These are phyloP conservation scores for Hylia prasina DNA, from an alignment of 2,113 vertebrate species.

Conservation along the genomic window DNA sequence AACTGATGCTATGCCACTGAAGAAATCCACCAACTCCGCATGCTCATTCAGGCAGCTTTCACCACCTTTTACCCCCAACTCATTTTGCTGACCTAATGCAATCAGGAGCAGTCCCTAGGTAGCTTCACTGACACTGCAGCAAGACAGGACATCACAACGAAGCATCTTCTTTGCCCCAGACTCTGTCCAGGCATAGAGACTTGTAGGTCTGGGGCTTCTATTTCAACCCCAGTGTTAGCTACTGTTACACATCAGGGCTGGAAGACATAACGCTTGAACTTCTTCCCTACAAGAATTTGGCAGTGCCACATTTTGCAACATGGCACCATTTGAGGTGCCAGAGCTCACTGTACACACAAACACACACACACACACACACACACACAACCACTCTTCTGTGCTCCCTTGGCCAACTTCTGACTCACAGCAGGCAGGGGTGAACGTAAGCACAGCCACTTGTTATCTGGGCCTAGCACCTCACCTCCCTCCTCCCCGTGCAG, in stretches of 20 bases:
- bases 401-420: neutral
- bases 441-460: accelerated
- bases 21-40: neutral
- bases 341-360: neutral
- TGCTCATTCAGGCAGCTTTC: neutral
- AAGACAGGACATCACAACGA: neutral
- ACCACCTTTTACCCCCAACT: neutral
- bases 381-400: neutral
- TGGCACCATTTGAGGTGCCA: neutral
- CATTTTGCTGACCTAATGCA: neutral
- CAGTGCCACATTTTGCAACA: neutral
- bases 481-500: neutral
- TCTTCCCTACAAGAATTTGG: neutral
- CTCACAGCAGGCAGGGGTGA: neutral
- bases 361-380: neutral
- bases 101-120: neutral
- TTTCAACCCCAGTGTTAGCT: neutral
- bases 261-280: neutral
- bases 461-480: neutral
- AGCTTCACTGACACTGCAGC: neutral
- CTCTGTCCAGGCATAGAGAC: neutral
- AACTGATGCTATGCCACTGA: neutral
- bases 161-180: neutral
- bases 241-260: neutral
- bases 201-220: neutral